phyloP scores from a whole-genome alignment of 2,797 vertebrate species.

The Octomys mimax region DNA sequence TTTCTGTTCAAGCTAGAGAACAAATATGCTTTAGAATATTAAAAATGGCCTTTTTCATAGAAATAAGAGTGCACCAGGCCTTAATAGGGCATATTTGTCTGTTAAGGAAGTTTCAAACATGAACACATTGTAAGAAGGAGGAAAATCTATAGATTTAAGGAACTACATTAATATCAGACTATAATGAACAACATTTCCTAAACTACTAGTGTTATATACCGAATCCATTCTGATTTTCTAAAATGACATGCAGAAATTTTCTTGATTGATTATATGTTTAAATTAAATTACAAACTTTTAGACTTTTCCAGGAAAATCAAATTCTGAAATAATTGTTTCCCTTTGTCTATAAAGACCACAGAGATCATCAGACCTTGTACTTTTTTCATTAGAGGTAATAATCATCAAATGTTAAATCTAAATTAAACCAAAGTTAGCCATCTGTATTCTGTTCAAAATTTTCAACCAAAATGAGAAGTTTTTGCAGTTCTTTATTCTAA shows the following conservation, averaged over 20 bases:
- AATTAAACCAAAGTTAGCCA: not conserved
- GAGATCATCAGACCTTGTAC: not conserved
- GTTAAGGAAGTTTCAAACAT: not conserved
- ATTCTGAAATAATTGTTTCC: not conserved
- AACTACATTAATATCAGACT: not conserved
- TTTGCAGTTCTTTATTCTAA: not conserved
- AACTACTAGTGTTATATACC: not conserved
- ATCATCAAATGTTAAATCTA: not conserved
- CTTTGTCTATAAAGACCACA: not conserved
- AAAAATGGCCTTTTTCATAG: not conserved
- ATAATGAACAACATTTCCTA: not conserved
- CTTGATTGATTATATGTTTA: constrained; percentile 15
- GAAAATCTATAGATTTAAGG: not conserved
- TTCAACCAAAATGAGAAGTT: not conserved
- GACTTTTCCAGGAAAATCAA: not conserved
- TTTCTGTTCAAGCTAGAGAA: not conserved
- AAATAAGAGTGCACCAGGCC: constrained; percentile 6
- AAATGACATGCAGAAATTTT: not conserved
- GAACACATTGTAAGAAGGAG: not conserved
- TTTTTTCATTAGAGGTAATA: not conserved
- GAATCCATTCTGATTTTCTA: not conserved
- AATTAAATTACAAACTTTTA: not conserved
- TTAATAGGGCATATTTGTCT: not conserved
- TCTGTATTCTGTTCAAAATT: not conserved
- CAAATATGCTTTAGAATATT: constrained; percentile 22